These are phyloP conservation scores for Chelonus insularis DNA, from an alignment of 1,140 invertebrate species.

Conservation along the genomic window DNA sequence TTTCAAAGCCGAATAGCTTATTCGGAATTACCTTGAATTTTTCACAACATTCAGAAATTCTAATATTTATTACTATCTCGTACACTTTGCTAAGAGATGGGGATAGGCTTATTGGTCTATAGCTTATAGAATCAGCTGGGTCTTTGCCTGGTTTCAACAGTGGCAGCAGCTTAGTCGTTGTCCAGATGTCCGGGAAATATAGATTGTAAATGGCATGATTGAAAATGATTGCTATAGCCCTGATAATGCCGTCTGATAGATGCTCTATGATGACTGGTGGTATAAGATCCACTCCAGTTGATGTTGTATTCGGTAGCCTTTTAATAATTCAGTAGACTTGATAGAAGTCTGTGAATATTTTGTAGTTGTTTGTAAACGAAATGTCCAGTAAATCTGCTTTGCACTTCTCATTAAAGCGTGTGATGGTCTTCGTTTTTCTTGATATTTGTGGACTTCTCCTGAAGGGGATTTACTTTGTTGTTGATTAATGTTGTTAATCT, in stretches of 20 bases:
- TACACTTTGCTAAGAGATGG: constrained; percentile 6
- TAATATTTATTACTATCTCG: constrained; percentile 11
- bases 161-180: neutral
- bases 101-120: constrained; percentile 1
- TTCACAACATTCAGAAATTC: no score
- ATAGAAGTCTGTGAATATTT: no score
- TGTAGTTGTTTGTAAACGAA: no score
- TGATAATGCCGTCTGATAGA: neutral
- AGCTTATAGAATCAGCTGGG: neutral
- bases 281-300: neutral
- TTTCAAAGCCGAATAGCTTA: no score
- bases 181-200: constrained; percentile 6
- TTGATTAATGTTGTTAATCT: no score
- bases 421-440: no score
- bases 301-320: constrained; percentile 10
- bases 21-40: no score
- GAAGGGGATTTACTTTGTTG: no score
- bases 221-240: neutral
- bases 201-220: constrained; percentile 3
- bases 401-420: no score
- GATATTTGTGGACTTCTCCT: no score
- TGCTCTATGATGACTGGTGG: neutral
- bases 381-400: no score
- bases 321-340: neutral
- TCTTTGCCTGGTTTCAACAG: neutral